Percentiles rank a stretch among this genome's conserved stretches.
These are phyloP conservation scores for Zapornia atra DNA, from an alignment of 2,113 vertebrate genomes.

Conservation along the genomic window DNA sequence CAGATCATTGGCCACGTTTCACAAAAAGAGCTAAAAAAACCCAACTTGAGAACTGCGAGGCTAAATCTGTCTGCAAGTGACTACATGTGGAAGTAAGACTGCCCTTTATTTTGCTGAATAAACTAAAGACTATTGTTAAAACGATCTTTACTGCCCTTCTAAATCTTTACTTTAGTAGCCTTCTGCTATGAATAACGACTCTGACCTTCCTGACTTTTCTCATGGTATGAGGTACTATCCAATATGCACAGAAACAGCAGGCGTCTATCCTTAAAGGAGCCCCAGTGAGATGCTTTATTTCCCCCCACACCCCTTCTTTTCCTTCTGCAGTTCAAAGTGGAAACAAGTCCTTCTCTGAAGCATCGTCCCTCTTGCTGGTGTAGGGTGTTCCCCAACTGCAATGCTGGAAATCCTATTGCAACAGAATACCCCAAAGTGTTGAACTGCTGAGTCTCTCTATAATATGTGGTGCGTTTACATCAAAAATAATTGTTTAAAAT, in stretches of 20 bases:
- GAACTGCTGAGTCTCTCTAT: background rate
- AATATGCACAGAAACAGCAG: background rate
- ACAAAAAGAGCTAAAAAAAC: background rate
- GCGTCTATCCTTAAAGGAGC: background rate
- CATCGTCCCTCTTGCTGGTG: accelerated
- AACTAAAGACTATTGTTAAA: constrained; percentile 5
- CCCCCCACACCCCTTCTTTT: background rate
- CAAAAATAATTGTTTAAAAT: background rate
- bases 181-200: background rate
- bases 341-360: background rate
- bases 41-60: background rate
- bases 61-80: background rate
- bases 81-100: background rate
- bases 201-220: constrained; percentile 27
- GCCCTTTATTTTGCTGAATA: constrained; percentile 2
- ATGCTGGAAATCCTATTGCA: background rate
- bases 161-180: constrained; percentile 6
- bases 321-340: background rate
- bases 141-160: constrained; percentile 1
- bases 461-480: background rate
- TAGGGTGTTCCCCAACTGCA: background rate
- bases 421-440: background rate
- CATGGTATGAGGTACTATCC: background rate
- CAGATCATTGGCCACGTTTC: background rate
- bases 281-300: background rate